phyloP scores from a whole-genome alignment of 1,140 invertebrate genomes.

The Drosophila parvula region DNA sequence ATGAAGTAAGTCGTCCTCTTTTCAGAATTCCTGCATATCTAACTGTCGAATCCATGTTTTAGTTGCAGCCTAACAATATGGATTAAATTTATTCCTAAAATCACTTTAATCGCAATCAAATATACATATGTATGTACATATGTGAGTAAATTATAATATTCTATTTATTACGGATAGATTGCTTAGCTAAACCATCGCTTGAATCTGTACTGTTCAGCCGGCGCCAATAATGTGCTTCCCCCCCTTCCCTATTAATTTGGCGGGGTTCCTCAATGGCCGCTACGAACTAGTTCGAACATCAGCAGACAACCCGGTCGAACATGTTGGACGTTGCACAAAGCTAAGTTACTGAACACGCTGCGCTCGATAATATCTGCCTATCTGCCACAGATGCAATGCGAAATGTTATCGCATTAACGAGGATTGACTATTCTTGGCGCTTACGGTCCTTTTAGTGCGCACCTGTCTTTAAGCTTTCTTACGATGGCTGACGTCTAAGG shows the following conservation, averaged over 20 bases:
- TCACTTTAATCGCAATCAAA: too few relatives aligned
- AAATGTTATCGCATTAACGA: conserved; percentile 1
- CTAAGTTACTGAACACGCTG: not conserved
- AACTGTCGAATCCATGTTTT: not conserved
- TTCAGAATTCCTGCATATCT: not conserved
- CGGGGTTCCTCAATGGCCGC: not conserved
- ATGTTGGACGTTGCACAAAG: conserved; percentile 1
- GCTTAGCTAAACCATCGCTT: not conserved
- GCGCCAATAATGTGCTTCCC: not conserved
- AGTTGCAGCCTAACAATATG: too few relatives aligned
- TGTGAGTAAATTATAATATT: too few relatives aligned
- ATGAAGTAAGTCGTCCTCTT: not conserved
- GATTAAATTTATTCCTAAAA: not conserved
- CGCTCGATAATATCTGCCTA: conserved; percentile 15
- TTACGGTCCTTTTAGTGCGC: conserved; percentile 5
- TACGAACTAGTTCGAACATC: not conserved
- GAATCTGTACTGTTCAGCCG: too few relatives aligned
- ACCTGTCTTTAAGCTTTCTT: conserved; percentile 2
- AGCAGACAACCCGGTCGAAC: not conserved
- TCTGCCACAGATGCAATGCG: conserved; percentile 1
- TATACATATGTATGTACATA: too few relatives aligned
- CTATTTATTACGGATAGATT: too few relatives aligned
- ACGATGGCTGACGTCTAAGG: conserved; percentile 4
- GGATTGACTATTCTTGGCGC: conserved; percentile 4
- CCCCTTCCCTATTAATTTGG: not conserved